Evolutionary conservation across 1,140 invertebrate genomes (phyloP).

Genomic region (Papilio glaucus): DNA sequence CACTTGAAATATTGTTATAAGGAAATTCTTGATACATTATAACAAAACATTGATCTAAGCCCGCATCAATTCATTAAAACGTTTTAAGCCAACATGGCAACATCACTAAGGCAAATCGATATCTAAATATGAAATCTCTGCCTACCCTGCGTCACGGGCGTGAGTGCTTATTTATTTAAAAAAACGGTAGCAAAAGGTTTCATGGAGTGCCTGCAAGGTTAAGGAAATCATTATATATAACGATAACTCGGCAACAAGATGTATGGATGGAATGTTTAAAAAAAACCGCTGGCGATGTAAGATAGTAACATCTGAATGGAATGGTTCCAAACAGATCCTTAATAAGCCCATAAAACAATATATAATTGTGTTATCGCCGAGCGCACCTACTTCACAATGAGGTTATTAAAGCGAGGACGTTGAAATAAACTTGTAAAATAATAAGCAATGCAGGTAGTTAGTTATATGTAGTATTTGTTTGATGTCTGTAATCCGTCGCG

Average conservation of each 20-base stretch:
- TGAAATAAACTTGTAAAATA: neutral
- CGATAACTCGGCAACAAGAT: too few species aligned
- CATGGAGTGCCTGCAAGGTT: too few species aligned
- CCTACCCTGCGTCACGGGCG: too few species aligned
- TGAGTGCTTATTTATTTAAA: too few species aligned
- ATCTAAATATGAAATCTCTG: too few species aligned
- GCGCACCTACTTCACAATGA: constrained; percentile 1
- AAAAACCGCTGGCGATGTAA: too few species aligned
- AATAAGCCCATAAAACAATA: neutral
- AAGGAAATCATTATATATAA: too few species aligned
- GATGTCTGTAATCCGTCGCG: too few species aligned
- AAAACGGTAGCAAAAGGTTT: too few species aligned
- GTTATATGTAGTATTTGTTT: neutral
- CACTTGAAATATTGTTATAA: neutral
- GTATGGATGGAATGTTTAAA: too few species aligned
- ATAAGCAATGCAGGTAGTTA: neutral
- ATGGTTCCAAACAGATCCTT: too few species aligned
- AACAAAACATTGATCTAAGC: neutral
- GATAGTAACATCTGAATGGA: too few species aligned
- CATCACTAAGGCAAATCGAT: neutral
- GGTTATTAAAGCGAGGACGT: constrained; percentile 2
- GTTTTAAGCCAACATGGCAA: neutral
- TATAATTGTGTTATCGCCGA: neutral
- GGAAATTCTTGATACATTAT: neutral
- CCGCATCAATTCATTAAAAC: neutral